Evolutionary conservation across 1,140 invertebrate genomes (phyloP), one percentile per base, ranked within the genome.

Genomic region (Heliconius himera): DNA sequence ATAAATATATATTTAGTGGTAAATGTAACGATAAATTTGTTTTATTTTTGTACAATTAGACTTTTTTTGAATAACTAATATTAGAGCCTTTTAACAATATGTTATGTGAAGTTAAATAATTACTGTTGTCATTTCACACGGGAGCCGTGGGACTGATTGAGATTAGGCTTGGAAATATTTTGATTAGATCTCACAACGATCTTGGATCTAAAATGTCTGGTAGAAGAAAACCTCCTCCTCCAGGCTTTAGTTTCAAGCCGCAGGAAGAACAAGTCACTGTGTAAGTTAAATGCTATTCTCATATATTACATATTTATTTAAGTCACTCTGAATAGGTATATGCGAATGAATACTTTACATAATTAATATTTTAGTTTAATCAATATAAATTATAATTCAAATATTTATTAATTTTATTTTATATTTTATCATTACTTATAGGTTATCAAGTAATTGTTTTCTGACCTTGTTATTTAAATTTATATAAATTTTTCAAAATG

Each of bases 221-320:
- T 60, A 84, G 89, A 82, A 92, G 84, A 88, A 91, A 89, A 85
- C 86, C 85, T 46, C 88, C 87, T 36, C 90, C 87, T 70, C 88
- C 89, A 38, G 85, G 87, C 26, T 89, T 93, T 36, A 90, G 81
- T 76, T 86, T 94, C 71, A 87, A 89, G 75, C 82, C 83, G 18
- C 85, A 81, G 56, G 86, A 89, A 80, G 89, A 89, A 77, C 88
- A 89, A 86, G 88, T 91, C 41, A 79, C 81, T 75, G 90, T 94
- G 91, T 94, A 84, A 89, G 91, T 90, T 77, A 66, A 41, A 72
- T 36, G 36, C 60, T 72, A 38, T 72, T 72, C 18, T 72, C 36
- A 38, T 38, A 72, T 72, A n/a, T 36, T 72, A 20, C 18, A 72
- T 72, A 71, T 36, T 71, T 38, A 38, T 38, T 71, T 38, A 66